phyloP scores from a whole-genome alignment of 92 coral and sea anemone species.

The Phenganax stokvisi region DNA sequence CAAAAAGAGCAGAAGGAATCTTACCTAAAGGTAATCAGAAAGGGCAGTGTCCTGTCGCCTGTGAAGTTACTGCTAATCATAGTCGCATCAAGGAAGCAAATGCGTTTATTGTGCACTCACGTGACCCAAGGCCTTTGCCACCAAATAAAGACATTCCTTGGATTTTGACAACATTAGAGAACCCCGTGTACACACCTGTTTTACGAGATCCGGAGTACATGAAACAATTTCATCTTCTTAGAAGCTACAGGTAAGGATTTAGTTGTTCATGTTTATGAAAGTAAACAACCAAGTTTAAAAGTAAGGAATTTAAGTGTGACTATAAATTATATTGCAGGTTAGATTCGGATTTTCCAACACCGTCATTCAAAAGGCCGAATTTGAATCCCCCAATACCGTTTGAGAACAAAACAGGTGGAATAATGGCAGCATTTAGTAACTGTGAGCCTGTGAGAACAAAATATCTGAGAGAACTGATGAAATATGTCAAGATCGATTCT shows the following conservation, averaged over 20 bases:
- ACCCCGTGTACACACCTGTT: constrained; percentile 55
- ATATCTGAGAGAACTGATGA: constrained; percentile 41
- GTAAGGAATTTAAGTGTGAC: too few species aligned
- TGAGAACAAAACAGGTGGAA: constrained; percentile 31
- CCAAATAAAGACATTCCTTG: constrained; percentile 38
- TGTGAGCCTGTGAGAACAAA: constrained; percentile 42
- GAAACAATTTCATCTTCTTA: constrained; percentile 39
- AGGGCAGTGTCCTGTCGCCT: constrained; percentile 44
- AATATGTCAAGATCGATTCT: constrained; percentile 37
- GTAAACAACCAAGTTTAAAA: too few species aligned
- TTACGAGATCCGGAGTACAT: constrained; percentile 27
- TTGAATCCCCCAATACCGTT: constrained; percentile 39
- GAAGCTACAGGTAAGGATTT: constrained; percentile 34
- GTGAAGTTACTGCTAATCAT: constrained; percentile 45
- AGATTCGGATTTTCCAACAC: constrained; percentile 44
- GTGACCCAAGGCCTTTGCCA: constrained; percentile 49
- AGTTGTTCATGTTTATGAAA: too few species aligned
- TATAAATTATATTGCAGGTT: neutral
- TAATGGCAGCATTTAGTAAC: constrained; percentile 38
- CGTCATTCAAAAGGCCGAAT: constrained; percentile 24
- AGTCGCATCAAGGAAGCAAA: constrained; percentile 26
- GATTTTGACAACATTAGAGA: constrained; percentile 44
- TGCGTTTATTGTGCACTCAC: constrained; percentile 44
- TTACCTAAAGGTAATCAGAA: neutral
- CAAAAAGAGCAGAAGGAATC: constrained; percentile 12